Conservation (phyloP, 2,888 invertebrate genomes). For the Sinohyriopsis cumingii region DNA sequence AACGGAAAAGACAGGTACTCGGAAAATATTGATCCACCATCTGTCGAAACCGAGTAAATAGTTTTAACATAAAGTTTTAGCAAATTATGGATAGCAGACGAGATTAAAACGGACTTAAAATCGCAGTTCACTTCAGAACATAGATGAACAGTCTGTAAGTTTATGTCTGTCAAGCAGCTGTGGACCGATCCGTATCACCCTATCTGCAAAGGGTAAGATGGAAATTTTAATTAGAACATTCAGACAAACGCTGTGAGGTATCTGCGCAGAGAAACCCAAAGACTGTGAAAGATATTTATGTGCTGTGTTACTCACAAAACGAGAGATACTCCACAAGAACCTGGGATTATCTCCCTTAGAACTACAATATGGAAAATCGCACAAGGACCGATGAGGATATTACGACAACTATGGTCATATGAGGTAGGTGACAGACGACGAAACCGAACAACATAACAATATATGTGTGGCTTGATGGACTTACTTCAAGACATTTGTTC, state of each 20-base stretch:
- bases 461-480: no score
- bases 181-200: constrained; percentile 8
- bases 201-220: constrained; percentile 28
- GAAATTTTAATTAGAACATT: constrained; percentile 39
- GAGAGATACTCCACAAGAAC: constrained; percentile 31
- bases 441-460: no score
- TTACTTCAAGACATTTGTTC: no score
- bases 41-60: constrained; percentile 5
- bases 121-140: constrained; percentile 7
- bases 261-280: constrained; percentile 24
- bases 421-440: no score
- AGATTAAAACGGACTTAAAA: constrained; percentile 3
- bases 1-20: no score
- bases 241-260: constrained; percentile 33
- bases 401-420: constrained; percentile 16
- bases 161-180: neutral
- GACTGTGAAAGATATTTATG: constrained; percentile 39
- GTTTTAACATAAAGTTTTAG: constrained; percentile 3
- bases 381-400: constrained; percentile 19
- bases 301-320: constrained; percentile 31
- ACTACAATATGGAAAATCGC: constrained; percentile 24
- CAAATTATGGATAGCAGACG: constrained; percentile 3
- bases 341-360: constrained; percentile 30
- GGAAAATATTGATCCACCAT: neutral
- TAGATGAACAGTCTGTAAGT: constrained; percentile 8